Conservation (phyloP, 2,113 vertebrate genomes). For the Hyaena hyaena region DNA sequence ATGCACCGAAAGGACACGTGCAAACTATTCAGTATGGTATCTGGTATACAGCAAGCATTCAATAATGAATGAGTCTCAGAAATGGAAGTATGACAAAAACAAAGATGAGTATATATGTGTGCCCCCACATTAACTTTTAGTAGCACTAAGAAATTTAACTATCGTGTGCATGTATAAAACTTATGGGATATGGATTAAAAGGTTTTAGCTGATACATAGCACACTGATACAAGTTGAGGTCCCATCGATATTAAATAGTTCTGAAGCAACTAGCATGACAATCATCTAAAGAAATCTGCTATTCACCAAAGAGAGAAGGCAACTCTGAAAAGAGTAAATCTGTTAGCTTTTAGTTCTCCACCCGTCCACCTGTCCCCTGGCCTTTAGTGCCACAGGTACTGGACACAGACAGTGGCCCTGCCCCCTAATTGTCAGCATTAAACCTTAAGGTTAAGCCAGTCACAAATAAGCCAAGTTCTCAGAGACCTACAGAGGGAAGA, state of each 20-base stretch:
- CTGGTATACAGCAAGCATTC: not conserved
- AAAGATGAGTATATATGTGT: not conserved
- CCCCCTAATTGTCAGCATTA: not conserved
- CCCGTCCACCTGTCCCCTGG: not conserved
- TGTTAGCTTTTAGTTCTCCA: not conserved
- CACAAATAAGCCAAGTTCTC: not conserved
- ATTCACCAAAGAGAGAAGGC: not conserved
- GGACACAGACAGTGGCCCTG: not conserved
- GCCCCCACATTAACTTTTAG: not conserved
- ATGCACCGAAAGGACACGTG: not conserved
- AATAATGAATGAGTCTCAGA: not conserved
- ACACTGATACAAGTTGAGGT: not conserved
- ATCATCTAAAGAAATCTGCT: slow-evolving; percentile 1
- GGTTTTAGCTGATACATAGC: not conserved
- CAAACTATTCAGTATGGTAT: not conserved
- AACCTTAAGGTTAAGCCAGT: not conserved
- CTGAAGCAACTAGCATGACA: not conserved
- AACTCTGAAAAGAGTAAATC: slow-evolving; percentile 9
- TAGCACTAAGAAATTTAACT: not conserved
- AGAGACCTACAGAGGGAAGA: not conserved
- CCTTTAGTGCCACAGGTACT: not conserved
- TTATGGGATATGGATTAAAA: not conserved
- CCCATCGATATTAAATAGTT: not conserved
- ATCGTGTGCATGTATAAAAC: not conserved
- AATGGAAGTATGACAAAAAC: not conserved